phyloP scores from a whole-genome alignment of 2,888 invertebrate species.

The Aphidoletes aphidimyza region DNA sequence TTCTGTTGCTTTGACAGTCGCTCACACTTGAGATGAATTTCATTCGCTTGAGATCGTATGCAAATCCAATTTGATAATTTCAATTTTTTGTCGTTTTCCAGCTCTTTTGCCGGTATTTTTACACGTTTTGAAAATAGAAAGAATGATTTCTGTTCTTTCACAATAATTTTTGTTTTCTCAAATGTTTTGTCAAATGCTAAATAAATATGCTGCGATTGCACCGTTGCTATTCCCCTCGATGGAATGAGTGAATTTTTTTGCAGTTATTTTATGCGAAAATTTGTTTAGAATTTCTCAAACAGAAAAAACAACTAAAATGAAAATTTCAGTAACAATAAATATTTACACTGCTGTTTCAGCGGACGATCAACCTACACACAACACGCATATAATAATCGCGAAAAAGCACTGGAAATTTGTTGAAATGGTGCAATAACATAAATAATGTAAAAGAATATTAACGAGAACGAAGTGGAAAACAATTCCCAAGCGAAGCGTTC shows the following conservation, averaged over 20 bases:
- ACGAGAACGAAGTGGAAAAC: not conserved
- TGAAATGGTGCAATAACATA: not conserved
- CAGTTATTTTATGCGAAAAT: no score
- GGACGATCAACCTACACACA: not conserved
- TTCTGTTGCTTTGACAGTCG: not conserved
- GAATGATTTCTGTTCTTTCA: no score
- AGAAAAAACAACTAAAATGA: not conserved
- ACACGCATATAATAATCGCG: not conserved
- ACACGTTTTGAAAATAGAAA: no score
- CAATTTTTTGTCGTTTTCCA: not conserved
- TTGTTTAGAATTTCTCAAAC: no score
- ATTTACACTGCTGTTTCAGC: not conserved
- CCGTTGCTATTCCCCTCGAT: no score
- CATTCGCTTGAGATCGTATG: not conserved
- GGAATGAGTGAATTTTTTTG: no score
- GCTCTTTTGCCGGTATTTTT: not conserved
- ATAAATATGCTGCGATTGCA: no score
- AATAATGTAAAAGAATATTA: not conserved
- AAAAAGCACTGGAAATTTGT: not conserved
- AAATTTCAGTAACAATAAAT: conserved; percentile 4
- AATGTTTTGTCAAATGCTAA: no score
- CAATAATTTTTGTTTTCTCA: no score
- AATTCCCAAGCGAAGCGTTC: not conserved
- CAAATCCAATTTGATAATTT: not conserved
- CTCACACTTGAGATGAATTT: not conserved